phyloP scores from a whole-genome alignment of 2,888 invertebrate species.

The Resseliella maxima region DNA sequence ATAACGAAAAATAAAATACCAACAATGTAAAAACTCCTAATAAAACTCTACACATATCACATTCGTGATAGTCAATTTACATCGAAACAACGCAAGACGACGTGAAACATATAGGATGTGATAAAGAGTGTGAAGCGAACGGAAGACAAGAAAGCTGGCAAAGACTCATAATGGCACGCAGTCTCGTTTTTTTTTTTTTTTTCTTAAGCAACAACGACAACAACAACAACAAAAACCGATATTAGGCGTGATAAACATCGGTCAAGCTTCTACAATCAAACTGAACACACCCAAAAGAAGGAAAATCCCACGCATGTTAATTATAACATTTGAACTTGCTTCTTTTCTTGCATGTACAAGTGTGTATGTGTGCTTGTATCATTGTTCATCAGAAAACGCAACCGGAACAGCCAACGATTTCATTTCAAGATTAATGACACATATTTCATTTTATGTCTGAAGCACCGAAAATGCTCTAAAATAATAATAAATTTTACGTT shows the following conservation, averaged over 20 bases:
- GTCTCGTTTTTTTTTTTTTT: neutral
- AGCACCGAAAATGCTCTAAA: neutral
- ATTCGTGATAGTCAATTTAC: slow-evolving; percentile 26
- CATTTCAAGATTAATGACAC: slow-evolving; percentile 16
- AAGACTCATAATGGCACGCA: slow-evolving; percentile 4
- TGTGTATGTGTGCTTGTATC: neutral
- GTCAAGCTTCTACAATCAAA: neutral
- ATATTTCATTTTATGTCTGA: neutral
- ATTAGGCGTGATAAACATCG: slow-evolving; percentile 30
- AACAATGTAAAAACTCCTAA: neutral
- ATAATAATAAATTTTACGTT: neutral
- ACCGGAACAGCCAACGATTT: slow-evolving; percentile 41
- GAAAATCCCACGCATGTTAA: slow-evolving; percentile 29
- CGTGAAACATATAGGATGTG: neutral
- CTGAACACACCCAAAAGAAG: slow-evolving; percentile 33
- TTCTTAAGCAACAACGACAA: neutral
- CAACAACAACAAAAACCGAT: neutral
- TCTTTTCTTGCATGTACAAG: neutral
- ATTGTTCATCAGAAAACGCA: neutral
- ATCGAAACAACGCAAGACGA: neutral
- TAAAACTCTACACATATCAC: slow-evolving; percentile 6
- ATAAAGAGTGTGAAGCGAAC: slow-evolving; percentile 14
- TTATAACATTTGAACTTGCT: neutral
- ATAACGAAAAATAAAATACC: neutral
- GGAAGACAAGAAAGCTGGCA: neutral